These are phyloP conservation scores for Sylvia atricapilla DNA, from an alignment of 2,113 vertebrate species.

Conservation along the genomic window DNA sequence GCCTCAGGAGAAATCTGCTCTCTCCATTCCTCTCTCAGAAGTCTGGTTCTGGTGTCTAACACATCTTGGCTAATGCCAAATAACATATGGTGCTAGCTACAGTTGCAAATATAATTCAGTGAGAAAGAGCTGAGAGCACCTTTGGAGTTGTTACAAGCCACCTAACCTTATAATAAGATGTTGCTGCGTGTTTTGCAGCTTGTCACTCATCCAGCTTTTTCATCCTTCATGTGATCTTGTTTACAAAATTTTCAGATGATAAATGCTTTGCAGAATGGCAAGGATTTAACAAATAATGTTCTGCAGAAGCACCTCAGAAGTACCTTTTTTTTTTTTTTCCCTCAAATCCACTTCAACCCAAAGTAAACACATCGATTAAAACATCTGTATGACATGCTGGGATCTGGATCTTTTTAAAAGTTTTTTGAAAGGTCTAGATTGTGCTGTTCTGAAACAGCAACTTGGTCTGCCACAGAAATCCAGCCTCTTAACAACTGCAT, in stretches of 20 bases:
- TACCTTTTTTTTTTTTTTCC: background rate
- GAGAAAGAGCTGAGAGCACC: background rate
- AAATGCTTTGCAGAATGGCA: background rate
- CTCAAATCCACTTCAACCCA: background rate
- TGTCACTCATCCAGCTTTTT: background rate
- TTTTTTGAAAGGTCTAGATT: background rate
- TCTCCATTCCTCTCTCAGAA: background rate
- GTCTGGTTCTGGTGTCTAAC: background rate
- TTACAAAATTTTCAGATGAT: background rate
- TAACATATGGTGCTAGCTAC: background rate
- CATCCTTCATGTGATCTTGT: background rate
- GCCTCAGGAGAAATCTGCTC: background rate
- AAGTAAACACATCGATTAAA: background rate
- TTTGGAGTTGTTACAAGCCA: background rate
- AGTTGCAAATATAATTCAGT: slow-evolving; percentile 7
- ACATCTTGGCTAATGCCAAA: background rate
- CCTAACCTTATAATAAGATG: background rate
- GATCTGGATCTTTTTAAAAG: background rate
- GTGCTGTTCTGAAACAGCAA: background rate
- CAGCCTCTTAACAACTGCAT: slow-evolving; percentile 33
- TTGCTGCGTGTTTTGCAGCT: background rate
- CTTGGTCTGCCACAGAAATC: slow-evolving; percentile 5
- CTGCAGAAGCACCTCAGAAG: background rate
- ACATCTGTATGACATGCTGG: background rate
- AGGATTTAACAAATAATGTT: background rate